Percentiles rank a stretch among this genome's conserved stretches.
Evolutionary conservation across 2,113 vertebrate species (phyloP).

Genomic region (Thamnaconus septentrionalis): DNA sequence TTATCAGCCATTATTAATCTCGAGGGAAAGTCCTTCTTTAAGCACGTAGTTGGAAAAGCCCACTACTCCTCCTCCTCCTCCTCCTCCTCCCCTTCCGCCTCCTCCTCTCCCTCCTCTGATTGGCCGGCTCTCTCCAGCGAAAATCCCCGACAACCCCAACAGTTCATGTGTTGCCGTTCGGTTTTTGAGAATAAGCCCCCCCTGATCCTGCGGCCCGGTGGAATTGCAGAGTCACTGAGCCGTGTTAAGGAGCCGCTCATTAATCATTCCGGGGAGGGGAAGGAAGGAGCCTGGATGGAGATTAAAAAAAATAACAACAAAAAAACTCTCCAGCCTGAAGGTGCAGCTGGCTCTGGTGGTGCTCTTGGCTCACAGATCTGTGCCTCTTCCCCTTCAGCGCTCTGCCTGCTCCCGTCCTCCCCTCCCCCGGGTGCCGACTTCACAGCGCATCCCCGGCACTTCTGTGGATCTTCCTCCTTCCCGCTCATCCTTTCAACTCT

Average conservation of each 20-base stretch:
- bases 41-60: no score
- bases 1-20: no score
- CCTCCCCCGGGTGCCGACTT: slow-evolving; percentile 16
- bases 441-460: slow-evolving; percentile 13
- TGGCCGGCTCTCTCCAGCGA: no score
- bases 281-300: slow-evolving; percentile 6
- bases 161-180: slow-evolving; percentile 18
- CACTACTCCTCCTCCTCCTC: no score
- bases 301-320: neutral
- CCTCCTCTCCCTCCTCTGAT: no score
- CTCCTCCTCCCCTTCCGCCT: no score
- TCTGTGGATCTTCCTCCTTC: slow-evolving; percentile 14
- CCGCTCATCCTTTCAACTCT: slow-evolving; percentile 13
- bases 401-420: slow-evolving; percentile 26
- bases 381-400: slow-evolving; percentile 22
- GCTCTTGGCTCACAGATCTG: slow-evolving; percentile 24
- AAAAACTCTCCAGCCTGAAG: neutral
- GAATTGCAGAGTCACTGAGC: slow-evolving; percentile 24
- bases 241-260: slow-evolving; percentile 36
- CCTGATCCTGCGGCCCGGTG: slow-evolving; percentile 15
- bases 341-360: slow-evolving; percentile 2
- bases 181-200: slow-evolving; percentile 23
- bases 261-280: slow-evolving; percentile 39
- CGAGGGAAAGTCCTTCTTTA: no score
- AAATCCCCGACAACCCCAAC: no score